Percentiles rank a stretch among this genome's conserved stretches.
Conservation (phyloP, 1,140 invertebrate genomes). For the Berghia stephanieae region DNA sequence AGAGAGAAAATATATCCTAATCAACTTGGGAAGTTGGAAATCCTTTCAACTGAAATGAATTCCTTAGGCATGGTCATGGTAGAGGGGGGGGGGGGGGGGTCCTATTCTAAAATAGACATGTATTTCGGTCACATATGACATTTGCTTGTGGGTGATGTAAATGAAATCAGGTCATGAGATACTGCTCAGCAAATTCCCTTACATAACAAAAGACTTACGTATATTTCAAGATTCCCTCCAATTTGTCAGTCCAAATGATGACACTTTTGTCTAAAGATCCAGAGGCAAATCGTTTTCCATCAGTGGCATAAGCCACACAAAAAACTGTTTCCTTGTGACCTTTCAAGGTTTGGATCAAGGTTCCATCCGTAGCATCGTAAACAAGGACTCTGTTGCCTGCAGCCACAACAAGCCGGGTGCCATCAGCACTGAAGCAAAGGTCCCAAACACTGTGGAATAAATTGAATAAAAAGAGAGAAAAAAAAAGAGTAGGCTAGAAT, state of each 20-base stretch:
- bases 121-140: no score
- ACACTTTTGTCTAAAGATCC: slow-evolving; percentile 97
- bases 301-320: slow-evolving; percentile 89
- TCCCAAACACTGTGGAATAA: slow-evolving; percentile 84
- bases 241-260: slow-evolving; percentile 96
- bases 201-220: slow-evolving; percentile 76
- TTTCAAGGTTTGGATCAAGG: slow-evolving; percentile 84
- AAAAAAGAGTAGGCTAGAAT: background rate
- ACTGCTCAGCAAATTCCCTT: no score
- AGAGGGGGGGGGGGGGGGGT: no score
- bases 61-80: no score
- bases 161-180: no score
- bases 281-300: slow-evolving; percentile 97
- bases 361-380: slow-evolving; percentile 91
- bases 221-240: slow-evolving; percentile 97
- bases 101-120: no score
- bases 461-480: background rate
- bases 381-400: slow-evolving; percentile 92
- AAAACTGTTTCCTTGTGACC: slow-evolving; percentile 94
- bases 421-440: slow-evolving; percentile 95
- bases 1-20: no score
- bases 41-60: no score
- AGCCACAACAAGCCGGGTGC: slow-evolving; percentile 90
- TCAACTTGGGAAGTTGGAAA: no score
- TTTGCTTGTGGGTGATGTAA: no score